Base-by-base conservation (phyloP, 2,888 invertebrate species). In the Cloeon dipterum region DNA sequence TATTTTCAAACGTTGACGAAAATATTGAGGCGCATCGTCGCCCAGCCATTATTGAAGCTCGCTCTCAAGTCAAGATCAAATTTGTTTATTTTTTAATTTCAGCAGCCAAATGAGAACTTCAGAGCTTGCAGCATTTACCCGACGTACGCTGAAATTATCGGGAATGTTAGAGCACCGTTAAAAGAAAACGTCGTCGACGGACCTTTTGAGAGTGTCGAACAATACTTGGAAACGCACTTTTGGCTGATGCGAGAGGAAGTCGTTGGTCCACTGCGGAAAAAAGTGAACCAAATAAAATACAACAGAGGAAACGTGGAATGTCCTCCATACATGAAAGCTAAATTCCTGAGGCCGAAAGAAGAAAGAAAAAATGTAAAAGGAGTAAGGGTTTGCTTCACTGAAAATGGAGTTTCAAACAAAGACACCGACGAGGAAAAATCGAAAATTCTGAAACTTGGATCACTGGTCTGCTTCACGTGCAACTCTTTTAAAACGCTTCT, bases 211-310 rank as follows among this genome's bases (percentile, higher is more conserved):
- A 61, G 61, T 47, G 59, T 73, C 2, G 63, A 72, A 33, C 70
- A 81, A 47, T 88, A 88, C 50, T 57, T 88, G 18, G 75, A 78
- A 46, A 59, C 73, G n/a, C 83, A 83, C 45, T 81, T 79, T 49
- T 64, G 74, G 25, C 57, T 85, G 23, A 50, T 86, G 35, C 57
- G 79, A 21, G 82, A 86, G 57, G 86, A 88, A 54, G 82, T 77
- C 49, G 63, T 79, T 21, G 61, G 64, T 14, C 78, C 85, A 1
- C 51, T 88, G 18, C 57, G 77, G 23, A 64, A 71, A 47, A 77
- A 74, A 41, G 63, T 78, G 51, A 50, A 51, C 43, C 59, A 62
- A 49, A 69, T 65, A 46, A 49, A 60, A 43, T 59, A 63, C 49
- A 58, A 64, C 43, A 56, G 43, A 5, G 50, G 62, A 7, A n/a